A percentile compares a stretch with the other conserved stretches of the same genome.
phyloP scores from a whole-genome alignment of 2,888 invertebrate species.

The Zaprionus lineosus region DNA sequence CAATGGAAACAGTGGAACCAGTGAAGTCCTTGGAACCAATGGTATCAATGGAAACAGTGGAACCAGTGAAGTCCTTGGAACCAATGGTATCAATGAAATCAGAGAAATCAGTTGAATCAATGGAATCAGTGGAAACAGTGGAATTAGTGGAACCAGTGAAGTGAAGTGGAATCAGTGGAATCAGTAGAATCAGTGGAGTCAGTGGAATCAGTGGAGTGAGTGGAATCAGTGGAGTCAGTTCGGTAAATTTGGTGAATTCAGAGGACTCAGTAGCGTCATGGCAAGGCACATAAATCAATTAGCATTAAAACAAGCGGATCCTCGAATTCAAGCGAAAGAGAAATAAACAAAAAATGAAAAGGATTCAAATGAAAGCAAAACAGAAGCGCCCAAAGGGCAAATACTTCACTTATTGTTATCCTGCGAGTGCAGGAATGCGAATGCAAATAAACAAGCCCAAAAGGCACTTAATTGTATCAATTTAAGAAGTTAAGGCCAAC shows the following conservation, averaged over 20 bases:
- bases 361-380: conserved; percentile 7
- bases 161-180: no score
- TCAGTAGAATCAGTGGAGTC: no score
- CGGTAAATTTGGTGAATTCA: background rate
- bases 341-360: conserved; percentile 5
- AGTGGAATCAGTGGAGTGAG: no score
- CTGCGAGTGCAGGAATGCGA: conserved; percentile 36
- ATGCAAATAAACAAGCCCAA: conserved; percentile 60
- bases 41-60: no score
- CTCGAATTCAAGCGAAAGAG: conserved; percentile 1
- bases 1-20: no score
- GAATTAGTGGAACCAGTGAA: no score
- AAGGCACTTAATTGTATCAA: conserved; percentile 74
- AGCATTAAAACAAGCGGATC: conserved; percentile 45
- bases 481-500: conserved; percentile 61
- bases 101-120: no score
- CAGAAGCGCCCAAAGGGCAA: conserved; percentile 40
- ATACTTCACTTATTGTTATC: conserved; percentile 59
- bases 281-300: conserved; percentile 63
- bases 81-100: no score
- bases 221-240: no score
- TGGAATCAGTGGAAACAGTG: no score
- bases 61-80: no score
- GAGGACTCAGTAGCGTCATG: conserved; percentile 17
- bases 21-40: no score